A percentile compares a stretch with the other conserved stretches of the same genome.
These are phyloP conservation scores for Chelonia mydas DNA, from an alignment of 2,797 vertebrate species.

Conservation along the genomic window DNA sequence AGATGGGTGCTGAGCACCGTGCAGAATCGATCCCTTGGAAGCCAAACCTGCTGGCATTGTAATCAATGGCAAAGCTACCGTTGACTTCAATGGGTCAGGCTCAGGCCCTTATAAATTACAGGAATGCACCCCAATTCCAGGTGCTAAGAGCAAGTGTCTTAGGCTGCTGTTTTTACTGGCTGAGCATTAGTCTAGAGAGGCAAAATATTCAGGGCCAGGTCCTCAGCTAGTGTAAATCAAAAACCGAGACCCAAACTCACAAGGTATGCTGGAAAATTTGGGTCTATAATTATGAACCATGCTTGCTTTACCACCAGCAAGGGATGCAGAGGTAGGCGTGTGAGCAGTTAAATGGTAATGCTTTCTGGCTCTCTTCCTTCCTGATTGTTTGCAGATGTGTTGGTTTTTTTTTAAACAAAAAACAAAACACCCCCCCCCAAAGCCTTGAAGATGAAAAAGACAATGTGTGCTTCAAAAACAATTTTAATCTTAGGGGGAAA, in stretches of 20 bases:
- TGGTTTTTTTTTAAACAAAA: not conserved
- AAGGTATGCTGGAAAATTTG: conserved; percentile 38
- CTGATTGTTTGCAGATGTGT: conserved; percentile 42
- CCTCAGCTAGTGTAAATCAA: not conserved
- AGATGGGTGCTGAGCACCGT: not conserved
- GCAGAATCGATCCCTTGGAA: not conserved
- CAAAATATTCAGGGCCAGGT: conserved; percentile 31
- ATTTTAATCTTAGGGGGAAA: not conserved
- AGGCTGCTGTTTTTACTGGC: not conserved
- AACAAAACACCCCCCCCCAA: no score
- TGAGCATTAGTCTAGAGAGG: conserved; percentile 22
- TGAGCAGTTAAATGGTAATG: conserved; percentile 45
- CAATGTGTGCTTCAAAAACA: not conserved
- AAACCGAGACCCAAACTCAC: conserved; percentile 52
- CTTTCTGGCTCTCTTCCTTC: conserved; percentile 54
- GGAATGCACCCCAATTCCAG: not conserved
- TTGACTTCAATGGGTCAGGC: not conserved
- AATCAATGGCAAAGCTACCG: not conserved
- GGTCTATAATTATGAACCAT: conserved; percentile 39
- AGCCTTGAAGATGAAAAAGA: not conserved
- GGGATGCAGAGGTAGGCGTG: not conserved
- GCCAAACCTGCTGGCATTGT: not conserved
- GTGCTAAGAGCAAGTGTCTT: not conserved
- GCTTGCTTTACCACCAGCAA: not conserved
- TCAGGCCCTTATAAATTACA: not conserved